These are phyloP conservation scores for Tragopan temminckii DNA, from an alignment of 2,797 vertebrate species.

Conservation along the genomic window DNA sequence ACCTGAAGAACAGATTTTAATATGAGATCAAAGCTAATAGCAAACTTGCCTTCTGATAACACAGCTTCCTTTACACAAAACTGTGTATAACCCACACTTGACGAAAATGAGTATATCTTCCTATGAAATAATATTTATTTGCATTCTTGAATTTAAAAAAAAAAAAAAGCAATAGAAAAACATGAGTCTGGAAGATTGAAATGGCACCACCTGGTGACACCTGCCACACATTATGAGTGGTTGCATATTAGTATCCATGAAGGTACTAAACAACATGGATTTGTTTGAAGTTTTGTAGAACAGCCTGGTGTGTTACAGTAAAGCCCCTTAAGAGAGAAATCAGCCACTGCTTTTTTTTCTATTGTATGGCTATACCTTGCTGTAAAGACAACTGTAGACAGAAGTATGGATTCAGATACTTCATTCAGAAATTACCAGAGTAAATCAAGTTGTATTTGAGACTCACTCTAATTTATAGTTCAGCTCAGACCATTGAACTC, in stretches of 20 bases:
- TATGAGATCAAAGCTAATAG: background rate
- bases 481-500: slow-evolving; percentile 77
- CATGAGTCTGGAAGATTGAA: background rate
- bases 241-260: background rate
- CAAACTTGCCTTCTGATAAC: background rate
- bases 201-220: slow-evolving; percentile 46
- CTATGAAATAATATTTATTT: background rate
- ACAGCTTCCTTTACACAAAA: background rate
- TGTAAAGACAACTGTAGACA: slow-evolving; percentile 39
- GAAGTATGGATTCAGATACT: slow-evolving; percentile 27
- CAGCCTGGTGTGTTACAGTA: accelerated
- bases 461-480: slow-evolving; percentile 79
- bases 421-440: slow-evolving; percentile 68
- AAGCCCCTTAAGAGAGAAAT: slow-evolving; percentile 29
- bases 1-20: background rate
- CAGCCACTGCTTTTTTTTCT: background rate
- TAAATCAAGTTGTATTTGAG: slow-evolving; percentile 70
- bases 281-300: slow-evolving; percentile 1
- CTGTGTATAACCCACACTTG: accelerated
- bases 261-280: no score
- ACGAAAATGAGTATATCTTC: background rate
- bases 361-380: background rate
- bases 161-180: background rate
- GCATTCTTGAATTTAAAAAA: background rate
- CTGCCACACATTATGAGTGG: background rate